Evolutionary conservation across 2,797 vertebrate genomes (phyloP), one percentile per base, ranked within the genome.

Genomic region (Sitta carolinensis): DNA sequence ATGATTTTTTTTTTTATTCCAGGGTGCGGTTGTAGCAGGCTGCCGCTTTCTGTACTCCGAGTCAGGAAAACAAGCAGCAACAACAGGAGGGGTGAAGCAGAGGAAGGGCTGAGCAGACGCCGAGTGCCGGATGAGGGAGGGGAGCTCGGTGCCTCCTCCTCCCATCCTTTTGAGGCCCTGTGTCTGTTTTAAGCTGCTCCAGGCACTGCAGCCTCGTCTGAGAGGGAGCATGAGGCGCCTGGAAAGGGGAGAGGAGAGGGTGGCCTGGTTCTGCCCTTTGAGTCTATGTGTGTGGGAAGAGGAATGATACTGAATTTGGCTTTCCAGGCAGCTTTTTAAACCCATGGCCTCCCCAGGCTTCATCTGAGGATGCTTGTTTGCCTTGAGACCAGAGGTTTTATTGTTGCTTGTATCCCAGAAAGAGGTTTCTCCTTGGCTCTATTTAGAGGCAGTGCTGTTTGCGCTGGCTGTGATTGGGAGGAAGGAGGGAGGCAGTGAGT

Each of bases 381-480:
- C 94, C 34, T 5, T 69, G 43, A 66, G 73, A 91, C 20, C 75
- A 45, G 76, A 74, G 84, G 63, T 86, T 95, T 94, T 82, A 50
- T 75, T 90, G 87, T 63, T 61, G 88, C 74, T 67, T 61, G 51
- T 87, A 20, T 89, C 76, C 68, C 75, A 52, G 89, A 64, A 80
- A n/a, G 82, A 87, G 72, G 62, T 86, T 93, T 88, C 84, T 95
- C 32, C 82, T 74, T 74, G 81, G 77, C 87, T 90, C 50, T n/a
- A 0, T 77, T 82, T 69, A 20, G 75, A 83, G 73, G 58, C 54
- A 51, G 80, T 7, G 68, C 84, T 90, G 86, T 95, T 95, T 87
- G 92, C 92, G 91, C 93, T 84, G 94, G 92, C 91, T 89, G 73
- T 84, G 93, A 84, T 29, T 84, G 90, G 83, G 82, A 96, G 79